Evolutionary conservation across 2,888 invertebrate species (phyloP).

Genomic region (Coelopa pilipes): DNA sequence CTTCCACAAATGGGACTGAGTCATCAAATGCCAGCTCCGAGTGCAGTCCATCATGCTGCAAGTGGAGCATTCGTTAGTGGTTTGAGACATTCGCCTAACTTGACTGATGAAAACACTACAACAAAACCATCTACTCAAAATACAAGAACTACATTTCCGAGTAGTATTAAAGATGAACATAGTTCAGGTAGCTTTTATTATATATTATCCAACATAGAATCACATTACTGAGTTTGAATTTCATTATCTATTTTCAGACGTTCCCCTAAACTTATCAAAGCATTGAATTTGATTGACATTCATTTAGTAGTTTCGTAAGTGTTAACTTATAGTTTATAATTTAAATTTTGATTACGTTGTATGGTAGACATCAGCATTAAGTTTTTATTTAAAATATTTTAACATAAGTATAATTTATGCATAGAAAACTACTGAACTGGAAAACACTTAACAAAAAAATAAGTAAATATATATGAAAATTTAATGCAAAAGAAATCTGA

Average conservation of each 20-base stretch:
- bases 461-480: neutral
- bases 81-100: slow-evolving; percentile 53
- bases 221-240: slow-evolving; percentile 27
- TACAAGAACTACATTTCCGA: slow-evolving; percentile 57
- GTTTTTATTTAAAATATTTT: slow-evolving; percentile 22
- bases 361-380: slow-evolving; percentile 19
- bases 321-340: slow-evolving; percentile 38
- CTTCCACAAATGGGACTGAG: slow-evolving; percentile 43
- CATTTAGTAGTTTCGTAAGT: slow-evolving; percentile 54
- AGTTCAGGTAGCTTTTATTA: slow-evolving; percentile 63
- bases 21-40: slow-evolving; percentile 37
- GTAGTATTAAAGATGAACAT: slow-evolving; percentile 67
- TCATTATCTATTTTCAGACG: slow-evolving; percentile 74
- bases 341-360: slow-evolving; percentile 21
- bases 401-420: slow-evolving; percentile 33
- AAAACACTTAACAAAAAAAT: slow-evolving; percentile 11
- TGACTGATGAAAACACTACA: slow-evolving; percentile 52
- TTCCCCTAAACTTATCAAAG: slow-evolving; percentile 90
- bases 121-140: slow-evolving; percentile 31
- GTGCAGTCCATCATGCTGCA: slow-evolving; percentile 28
- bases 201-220: neutral
- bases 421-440: slow-evolving; percentile 14
- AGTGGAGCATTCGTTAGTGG: slow-evolving; percentile 37
- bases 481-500: neutral
- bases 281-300: slow-evolving; percentile 69